Evolutionary conservation across 2,113 vertebrate species (phyloP).

Genomic region (Nycticryphes semicollaris): DNA sequence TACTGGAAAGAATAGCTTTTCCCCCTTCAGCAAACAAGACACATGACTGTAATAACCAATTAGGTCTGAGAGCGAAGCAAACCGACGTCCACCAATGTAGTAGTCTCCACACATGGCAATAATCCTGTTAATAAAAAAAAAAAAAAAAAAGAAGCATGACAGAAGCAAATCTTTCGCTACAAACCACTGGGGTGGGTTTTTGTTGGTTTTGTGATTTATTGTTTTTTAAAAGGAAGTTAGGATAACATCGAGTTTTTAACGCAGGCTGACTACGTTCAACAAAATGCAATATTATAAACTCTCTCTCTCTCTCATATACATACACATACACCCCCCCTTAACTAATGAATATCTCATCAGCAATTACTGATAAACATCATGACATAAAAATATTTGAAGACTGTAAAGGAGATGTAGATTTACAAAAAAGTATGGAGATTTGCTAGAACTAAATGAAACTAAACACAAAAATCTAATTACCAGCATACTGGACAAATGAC

Average conservation of each 20-base stretch:
- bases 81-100: slow-evolving; percentile 95
- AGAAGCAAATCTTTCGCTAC: neutral
- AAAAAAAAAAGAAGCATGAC: neutral
- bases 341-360: neutral
- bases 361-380: neutral
- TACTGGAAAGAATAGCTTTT: slow-evolving; percentile 93
- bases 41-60: slow-evolving; percentile 99
- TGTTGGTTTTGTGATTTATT: neutral
- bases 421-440: neutral
- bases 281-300: neutral
- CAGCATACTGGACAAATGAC: neutral
- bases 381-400: neutral
- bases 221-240: neutral
- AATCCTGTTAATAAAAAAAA: slow-evolving; percentile 79
- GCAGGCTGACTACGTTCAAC: neutral
- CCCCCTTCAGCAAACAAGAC: slow-evolving; percentile 96
- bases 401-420: neutral
- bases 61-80: slow-evolving; percentile 95
- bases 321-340: neutral
- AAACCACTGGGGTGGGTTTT: neutral
- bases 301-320: neutral
- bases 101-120: slow-evolving; percentile 99
- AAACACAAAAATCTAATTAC: neutral
- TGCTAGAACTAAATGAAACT: neutral
- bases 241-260: neutral